Percentiles rank a stretch among this genome's conserved stretches.
Evolutionary conservation across 2,113 vertebrate species (phyloP).

Genomic region (Lampris incognitus): DNA sequence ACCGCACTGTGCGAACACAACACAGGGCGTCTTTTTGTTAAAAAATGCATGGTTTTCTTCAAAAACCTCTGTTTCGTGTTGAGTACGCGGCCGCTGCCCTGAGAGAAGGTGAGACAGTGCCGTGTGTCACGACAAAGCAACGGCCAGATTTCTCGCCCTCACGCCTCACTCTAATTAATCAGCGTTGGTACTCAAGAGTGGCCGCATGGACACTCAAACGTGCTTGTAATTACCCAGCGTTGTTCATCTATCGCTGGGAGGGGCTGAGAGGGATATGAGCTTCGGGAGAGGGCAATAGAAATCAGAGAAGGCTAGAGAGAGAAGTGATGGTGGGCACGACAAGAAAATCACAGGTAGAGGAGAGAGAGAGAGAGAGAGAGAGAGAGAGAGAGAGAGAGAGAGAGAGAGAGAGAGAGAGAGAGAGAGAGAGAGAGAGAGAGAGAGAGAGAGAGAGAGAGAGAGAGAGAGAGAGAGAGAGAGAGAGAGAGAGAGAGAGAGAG

Average conservation of each 20-base stretch:
- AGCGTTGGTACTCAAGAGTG: slow-evolving; percentile 94
- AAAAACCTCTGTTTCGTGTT: too few species aligned
- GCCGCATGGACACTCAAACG: slow-evolving; percentile 94
- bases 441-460: background rate
- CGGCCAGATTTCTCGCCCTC: slow-evolving; percentile 95
- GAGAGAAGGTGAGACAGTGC: slow-evolving; percentile 33
- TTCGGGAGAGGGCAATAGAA: too few species aligned
- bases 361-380: background rate
- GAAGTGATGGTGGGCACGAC: too few species aligned
- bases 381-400: slow-evolving; percentile 36
- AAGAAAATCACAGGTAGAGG: too few species aligned
- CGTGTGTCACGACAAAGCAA: slow-evolving; percentile 68
- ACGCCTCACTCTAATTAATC: slow-evolving; percentile 94
- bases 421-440: slow-evolving; percentile 19
- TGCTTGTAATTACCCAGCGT: slow-evolving; percentile 97
- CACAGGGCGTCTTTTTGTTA: too few species aligned
- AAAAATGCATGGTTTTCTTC: too few species aligned
- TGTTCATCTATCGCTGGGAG: slow-evolving; percentile 74
- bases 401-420: slow-evolving; percentile 21
- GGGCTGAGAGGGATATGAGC: slow-evolving; percentile 28
- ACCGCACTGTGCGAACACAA: too few species aligned
- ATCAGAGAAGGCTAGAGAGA: too few species aligned
- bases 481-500: slow-evolving; percentile 12
- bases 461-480: background rate
- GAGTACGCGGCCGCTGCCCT: too few species aligned